Conservation (phyloP, 1,140 invertebrate species). For the Calliphora vicina region DNA sequence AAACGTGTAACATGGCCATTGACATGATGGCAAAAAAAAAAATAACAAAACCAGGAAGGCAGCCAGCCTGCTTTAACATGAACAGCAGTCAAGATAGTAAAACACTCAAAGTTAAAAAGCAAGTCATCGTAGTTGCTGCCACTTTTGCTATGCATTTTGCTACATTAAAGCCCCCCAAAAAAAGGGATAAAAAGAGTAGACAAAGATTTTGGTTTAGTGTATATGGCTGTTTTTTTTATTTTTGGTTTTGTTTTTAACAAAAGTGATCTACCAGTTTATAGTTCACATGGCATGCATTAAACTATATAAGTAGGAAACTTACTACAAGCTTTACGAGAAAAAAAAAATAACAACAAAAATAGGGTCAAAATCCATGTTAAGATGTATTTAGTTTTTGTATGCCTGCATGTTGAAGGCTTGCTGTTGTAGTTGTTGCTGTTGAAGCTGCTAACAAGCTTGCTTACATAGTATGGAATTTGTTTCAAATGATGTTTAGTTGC, state of each 20-base stretch:
- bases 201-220: not conserved
- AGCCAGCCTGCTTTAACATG: slow-evolving; percentile 7
- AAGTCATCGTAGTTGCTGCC: slow-evolving; percentile 36
- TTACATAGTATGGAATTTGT: slow-evolving; percentile 26
- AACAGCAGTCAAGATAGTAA: slow-evolving; percentile 20
- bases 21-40: slow-evolving; percentile 48
- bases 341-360: not conserved
- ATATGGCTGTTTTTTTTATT: not conserved
- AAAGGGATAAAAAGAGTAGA: not conserved
- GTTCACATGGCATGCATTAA: slow-evolving; percentile 22
- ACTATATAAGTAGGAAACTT: slow-evolving; percentile 25
- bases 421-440: slow-evolving; percentile 33
- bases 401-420: slow-evolving; percentile 39
- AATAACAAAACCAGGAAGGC: slow-evolving; percentile 39
- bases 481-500: slow-evolving; percentile 18
- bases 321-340: not conserved
- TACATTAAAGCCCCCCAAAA: not conserved
- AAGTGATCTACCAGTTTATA: slow-evolving; percentile 19
- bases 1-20: slow-evolving; percentile 63
- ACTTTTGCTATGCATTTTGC: not conserved
- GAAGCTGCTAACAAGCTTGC: slow-evolving; percentile 27
- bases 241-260: not conserved
- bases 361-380: slow-evolving; percentile 32
- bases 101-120: slow-evolving; percentile 9
- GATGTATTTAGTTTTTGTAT: slow-evolving; percentile 12